Evolutionary conservation across 2,113 vertebrate species (phyloP).

Genomic region (Lepus americanus): DNA sequence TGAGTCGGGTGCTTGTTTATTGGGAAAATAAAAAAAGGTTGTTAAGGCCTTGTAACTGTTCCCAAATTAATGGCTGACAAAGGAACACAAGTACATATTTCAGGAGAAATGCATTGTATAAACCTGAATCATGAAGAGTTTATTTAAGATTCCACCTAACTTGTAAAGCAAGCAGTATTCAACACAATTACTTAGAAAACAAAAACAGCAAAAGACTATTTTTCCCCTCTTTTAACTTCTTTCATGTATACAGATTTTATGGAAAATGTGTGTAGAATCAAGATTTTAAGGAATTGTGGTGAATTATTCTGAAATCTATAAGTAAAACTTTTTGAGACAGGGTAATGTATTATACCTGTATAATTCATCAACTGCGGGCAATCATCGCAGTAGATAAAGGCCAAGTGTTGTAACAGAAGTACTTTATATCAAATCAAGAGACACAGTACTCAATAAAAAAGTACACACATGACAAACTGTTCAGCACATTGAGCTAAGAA

Average conservation of each 20-base stretch:
- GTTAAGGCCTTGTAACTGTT: slow-evolving; percentile 62
- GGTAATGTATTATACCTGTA: not conserved
- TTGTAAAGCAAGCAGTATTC: slow-evolving; percentile 32
- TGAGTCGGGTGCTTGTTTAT: slow-evolving; percentile 71
- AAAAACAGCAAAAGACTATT: not conserved
- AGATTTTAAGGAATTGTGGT: not conserved
- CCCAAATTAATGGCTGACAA: slow-evolving; percentile 23
- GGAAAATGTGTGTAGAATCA: not conserved
- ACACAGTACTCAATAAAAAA: not conserved
- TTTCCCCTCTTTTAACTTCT: slow-evolving; percentile 22
- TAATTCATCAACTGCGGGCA: not conserved
- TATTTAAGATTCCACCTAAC: slow-evolving; percentile 63
- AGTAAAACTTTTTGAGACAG: not conserved
- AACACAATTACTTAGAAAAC: not conserved
- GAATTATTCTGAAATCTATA: not conserved
- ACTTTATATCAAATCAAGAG: not conserved
- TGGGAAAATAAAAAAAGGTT: slow-evolving; percentile 66
- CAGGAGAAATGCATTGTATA: slow-evolving; percentile 34
- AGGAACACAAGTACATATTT: slow-evolving; percentile 68
- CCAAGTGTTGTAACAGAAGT: not conserved
- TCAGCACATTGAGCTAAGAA: not conserved
- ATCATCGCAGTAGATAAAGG: not conserved
- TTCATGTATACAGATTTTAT: not conserved
- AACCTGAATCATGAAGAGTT: slow-evolving; percentile 56
- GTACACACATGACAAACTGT: not conserved